These are phyloP conservation scores for Diloba caeruleocephala DNA, from an alignment of 2,888 invertebrate genomes.

Conservation along the genomic window DNA sequence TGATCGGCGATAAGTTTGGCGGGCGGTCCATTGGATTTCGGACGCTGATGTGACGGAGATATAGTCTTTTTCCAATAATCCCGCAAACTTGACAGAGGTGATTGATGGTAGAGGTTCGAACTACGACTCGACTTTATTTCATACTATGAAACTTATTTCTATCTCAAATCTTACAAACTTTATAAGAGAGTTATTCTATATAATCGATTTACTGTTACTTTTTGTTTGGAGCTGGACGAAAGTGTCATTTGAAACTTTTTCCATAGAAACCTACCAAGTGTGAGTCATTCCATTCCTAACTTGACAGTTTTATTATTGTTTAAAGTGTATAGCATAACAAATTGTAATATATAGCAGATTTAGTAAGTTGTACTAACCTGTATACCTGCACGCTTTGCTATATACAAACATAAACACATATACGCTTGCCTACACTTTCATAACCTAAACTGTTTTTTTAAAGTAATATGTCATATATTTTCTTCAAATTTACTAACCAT, in stretches of 20 bases:
- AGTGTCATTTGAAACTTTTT: slow-evolving; percentile 9
- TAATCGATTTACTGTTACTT: slow-evolving; percentile 28
- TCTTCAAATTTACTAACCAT: too few relatives aligned
- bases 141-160: slow-evolving; percentile 28
- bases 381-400: too few relatives aligned
- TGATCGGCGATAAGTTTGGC: slow-evolving; percentile 32
- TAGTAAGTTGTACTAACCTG: too few relatives aligned
- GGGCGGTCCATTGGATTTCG: slow-evolving; percentile 7
- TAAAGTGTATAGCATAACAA: too few relatives aligned
- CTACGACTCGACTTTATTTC: slow-evolving; percentile 17
- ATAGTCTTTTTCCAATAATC: slow-evolving; percentile 32
- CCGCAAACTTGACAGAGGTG: slow-evolving; percentile 35
- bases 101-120: slow-evolving; percentile 35
- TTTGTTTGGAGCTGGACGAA: slow-evolving; percentile 14
- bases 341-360: too few relatives aligned
- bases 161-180: slow-evolving; percentile 25
- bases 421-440: too few relatives aligned
- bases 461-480: too few relatives aligned
- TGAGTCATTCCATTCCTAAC: background rate
- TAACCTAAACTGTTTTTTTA: too few relatives aligned
- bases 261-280: slow-evolving; percentile 1
- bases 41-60: slow-evolving; percentile 14
- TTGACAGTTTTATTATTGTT: background rate
- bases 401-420: too few relatives aligned
- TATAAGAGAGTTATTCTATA: slow-evolving; percentile 16